Evolutionary conservation across 2,797 vertebrate species (phyloP).

Genomic region (Limosa lapponica): DNA sequence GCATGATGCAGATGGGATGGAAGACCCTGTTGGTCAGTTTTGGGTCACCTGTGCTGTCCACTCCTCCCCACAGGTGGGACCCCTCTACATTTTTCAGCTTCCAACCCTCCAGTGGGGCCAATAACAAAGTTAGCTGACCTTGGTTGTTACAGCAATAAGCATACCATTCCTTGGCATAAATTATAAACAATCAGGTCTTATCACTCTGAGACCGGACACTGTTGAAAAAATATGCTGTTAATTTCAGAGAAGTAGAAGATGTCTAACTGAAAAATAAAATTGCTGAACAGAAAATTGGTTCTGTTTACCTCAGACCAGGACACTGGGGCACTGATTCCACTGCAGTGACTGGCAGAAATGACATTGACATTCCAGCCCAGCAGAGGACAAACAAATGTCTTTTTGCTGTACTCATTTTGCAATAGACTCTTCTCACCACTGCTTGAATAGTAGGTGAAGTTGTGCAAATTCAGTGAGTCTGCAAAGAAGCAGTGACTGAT

Average conservation of each 20-base stretch:
- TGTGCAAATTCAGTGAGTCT: background rate
- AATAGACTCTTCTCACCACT: background rate
- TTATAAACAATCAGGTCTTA: background rate
- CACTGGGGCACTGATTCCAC: background rate
- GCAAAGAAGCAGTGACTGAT: background rate
- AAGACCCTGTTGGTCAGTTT: background rate
- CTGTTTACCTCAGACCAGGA: background rate
- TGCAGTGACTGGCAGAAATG: background rate
- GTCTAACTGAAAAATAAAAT: background rate
- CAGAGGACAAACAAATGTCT: background rate
- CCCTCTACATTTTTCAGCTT: background rate
- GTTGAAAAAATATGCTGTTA: background rate
- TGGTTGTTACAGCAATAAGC: background rate
- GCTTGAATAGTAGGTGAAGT: background rate
- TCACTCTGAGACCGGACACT: background rate
- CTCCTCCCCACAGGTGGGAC: background rate
- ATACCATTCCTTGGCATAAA: background rate
- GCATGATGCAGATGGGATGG: background rate
- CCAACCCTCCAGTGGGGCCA: background rate
- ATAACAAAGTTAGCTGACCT: background rate
- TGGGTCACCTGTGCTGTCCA: background rate
- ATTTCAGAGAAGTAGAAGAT: background rate
- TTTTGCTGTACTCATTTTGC: background rate
- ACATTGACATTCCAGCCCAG: background rate
- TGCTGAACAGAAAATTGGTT: background rate